Conservation (phyloP, 2,888 invertebrate species). For the Pristionchus mayeri region DNA sequence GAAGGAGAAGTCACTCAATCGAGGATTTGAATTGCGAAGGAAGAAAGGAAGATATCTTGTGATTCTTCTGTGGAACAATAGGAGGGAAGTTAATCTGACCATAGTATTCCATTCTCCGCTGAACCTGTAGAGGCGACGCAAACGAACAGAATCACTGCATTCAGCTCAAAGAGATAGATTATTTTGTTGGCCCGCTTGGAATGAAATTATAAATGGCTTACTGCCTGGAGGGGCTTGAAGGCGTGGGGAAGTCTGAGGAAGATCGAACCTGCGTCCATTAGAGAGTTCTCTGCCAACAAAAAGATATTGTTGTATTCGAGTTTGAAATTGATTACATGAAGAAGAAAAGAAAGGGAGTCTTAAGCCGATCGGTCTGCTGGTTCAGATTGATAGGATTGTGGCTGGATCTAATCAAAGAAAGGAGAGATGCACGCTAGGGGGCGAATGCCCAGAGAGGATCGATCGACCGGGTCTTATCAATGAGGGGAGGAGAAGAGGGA, state of each 20-base stretch:
- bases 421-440: neutral
- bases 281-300: no score
- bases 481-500: neutral
- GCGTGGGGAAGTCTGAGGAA: conserved; percentile 70
- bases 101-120: conserved; percentile 72
- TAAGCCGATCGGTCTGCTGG: neutral
- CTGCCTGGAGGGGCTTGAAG: conserved; percentile 74
- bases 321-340: neutral
- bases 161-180: conserved; percentile 61
- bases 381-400: neutral
- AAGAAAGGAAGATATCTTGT: no score
- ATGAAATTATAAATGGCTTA: conserved; percentile 48
- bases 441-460: neutral
- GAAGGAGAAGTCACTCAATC: no score
- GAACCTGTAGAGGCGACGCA: conserved; percentile 70
- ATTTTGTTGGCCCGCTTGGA: neutral
- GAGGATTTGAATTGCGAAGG: no score
- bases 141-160: conserved; percentile 69
- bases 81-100: conserved; percentile 57
- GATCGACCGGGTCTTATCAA: conserved; percentile 28
- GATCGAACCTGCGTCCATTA: conserved; percentile 44
- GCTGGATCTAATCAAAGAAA: neutral
- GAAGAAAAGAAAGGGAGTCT: neutral
- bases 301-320: no score
- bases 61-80: no score